A percentile compares a stretch with the other conserved stretches of the same genome.
phyloP scores from a whole-genome alignment of 2,888 invertebrate genomes.

The Anoncus sp. region DNA sequence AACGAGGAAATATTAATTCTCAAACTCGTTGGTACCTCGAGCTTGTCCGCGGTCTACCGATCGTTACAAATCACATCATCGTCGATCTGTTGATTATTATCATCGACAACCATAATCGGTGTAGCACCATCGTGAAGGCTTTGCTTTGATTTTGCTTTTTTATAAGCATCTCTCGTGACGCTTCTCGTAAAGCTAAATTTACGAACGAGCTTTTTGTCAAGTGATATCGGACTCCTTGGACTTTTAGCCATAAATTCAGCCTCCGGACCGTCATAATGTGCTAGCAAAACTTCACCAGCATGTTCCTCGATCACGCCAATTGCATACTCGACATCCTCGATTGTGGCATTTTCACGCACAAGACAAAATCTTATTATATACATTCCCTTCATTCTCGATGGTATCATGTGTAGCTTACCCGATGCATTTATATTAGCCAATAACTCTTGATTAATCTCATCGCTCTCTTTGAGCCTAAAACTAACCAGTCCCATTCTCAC shows the following conservation, averaged over 20 bases:
- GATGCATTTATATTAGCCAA: constrained; percentile 92
- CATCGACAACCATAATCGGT: constrained; percentile 85
- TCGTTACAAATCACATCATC: constrained; percentile 79
- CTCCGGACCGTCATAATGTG: constrained; percentile 79
- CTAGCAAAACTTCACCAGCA: constrained; percentile 85
- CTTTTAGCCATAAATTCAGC: constrained; percentile 81
- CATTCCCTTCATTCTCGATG: constrained; percentile 90
- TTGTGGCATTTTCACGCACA: constrained; percentile 90
- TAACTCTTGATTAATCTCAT: constrained; percentile 90
- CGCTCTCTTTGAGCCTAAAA: constrained; percentile 89
- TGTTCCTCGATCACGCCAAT: constrained; percentile 87
- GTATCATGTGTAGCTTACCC: constrained; percentile 94
- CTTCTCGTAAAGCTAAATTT: constrained; percentile 86
- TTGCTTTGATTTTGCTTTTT: constrained; percentile 84
- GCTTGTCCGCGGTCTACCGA: constrained; percentile 79
- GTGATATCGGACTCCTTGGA: constrained; percentile 82
- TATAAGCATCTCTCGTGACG: constrained; percentile 85
- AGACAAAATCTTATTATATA: constrained; percentile 93
- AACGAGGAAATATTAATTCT: constrained; percentile 74
- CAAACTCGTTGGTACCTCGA: constrained; percentile 76
- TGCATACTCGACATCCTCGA: constrained; percentile 89
- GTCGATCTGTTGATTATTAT: constrained; percentile 76
- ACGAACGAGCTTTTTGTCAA: constrained; percentile 84
- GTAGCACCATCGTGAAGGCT: constrained; percentile 85
- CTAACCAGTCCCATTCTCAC: constrained; percentile 91